Percentiles rank a stretch among this genome's conserved stretches.
These are phyloP conservation scores for Diloba caeruleocephala DNA, from an alignment of 2,888 invertebrate species.

Conservation along the genomic window DNA sequence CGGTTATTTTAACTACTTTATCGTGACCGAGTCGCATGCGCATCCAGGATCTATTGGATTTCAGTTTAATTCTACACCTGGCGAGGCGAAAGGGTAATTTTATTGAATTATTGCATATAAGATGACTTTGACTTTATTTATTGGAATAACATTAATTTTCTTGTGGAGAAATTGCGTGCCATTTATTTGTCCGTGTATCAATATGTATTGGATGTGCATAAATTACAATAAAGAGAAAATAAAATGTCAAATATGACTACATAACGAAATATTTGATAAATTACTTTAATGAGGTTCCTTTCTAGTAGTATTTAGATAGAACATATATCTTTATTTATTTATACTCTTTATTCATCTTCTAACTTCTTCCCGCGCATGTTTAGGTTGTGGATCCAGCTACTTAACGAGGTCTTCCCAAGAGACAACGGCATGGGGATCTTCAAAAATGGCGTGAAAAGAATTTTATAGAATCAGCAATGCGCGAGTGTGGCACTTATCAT, in stretches of 20 bases:
- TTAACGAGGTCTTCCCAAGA: no score
- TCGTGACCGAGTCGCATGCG: conserved; percentile 56
- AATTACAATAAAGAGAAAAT: conserved; percentile 32
- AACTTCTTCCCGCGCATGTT: no score
- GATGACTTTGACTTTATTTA: conserved; percentile 30
- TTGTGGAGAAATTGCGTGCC: conserved; percentile 19
- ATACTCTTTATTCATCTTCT: no score
- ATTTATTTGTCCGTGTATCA: conserved; percentile 1
- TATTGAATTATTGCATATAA: conserved; percentile 26
- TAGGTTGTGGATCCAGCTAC: no score
- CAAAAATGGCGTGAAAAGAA: no score
- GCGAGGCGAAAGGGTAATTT: conserved; percentile 30
- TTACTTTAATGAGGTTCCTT: no score
- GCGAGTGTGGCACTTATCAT: no score
- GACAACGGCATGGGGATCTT: no score
- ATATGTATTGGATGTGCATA: conserved; percentile 10
- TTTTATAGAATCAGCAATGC: no score
- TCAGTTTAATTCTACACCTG: conserved; percentile 40
- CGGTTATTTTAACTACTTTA: conserved; percentile 50
- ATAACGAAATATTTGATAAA: no score
- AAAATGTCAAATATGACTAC: conserved; percentile 22
- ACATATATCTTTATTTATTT: no score
- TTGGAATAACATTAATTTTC: conserved; percentile 23
- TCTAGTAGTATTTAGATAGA: no score
- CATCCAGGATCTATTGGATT: conserved; percentile 37